Conservation (phyloP, 2,113 vertebrate species). For the Saguinus midas region DNA sequence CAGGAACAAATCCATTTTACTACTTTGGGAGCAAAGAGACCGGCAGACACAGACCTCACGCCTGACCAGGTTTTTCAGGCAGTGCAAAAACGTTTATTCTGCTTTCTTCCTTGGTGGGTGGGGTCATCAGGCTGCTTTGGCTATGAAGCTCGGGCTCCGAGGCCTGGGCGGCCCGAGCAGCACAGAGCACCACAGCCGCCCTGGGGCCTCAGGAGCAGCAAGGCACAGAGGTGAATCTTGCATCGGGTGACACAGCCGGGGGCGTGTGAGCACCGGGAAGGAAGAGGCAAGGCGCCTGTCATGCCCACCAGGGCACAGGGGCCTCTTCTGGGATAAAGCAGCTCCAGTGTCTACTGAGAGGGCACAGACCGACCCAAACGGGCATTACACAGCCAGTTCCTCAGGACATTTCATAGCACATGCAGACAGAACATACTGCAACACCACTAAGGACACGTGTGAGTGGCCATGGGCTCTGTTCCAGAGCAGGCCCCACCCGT, state of each 20-base stretch:
- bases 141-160: constrained; percentile 60
- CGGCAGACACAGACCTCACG: neutral
- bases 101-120: neutral
- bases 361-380: neutral
- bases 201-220: constrained; percentile 47
- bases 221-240: constrained; percentile 81
- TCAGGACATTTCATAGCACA: neutral
- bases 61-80: constrained; percentile 55
- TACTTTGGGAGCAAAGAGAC: neutral
- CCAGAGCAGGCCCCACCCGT: neutral
- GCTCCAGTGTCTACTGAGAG: neutral
- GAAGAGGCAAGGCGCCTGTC: neutral
- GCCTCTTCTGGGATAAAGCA: neutral
- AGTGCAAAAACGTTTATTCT: constrained; percentile 79
- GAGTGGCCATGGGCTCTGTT: neutral
- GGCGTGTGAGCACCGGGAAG: neutral
- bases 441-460: fast-evolving
- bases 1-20: neutral
- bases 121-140: constrained; percentile 52
- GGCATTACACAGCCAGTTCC: neutral
- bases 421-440: too few relatives aligned
- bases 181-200: neutral
- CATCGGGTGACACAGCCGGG: neutral
- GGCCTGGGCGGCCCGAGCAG: neutral
- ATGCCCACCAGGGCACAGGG: neutral